Evolutionary conservation across 1,140 invertebrate genomes (phyloP), one percentile per base, ranked within the genome.

Genomic region (Psix sp.): DNA sequence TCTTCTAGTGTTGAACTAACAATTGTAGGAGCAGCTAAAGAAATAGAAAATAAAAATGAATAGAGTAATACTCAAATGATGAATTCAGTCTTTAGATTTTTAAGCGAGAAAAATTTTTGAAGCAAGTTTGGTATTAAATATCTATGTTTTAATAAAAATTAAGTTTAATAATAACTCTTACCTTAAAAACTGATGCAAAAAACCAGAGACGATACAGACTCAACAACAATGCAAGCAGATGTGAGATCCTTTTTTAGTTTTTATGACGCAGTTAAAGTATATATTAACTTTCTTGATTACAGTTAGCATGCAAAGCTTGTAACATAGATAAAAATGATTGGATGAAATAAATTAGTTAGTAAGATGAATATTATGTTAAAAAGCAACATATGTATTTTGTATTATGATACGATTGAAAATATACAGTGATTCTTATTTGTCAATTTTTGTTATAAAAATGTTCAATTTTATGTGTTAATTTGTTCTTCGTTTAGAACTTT

Each of bases 1-100:
- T 95, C 93, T 76, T 92, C 91, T 81, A 96, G 89, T 72, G 90
- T 91, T 52, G 91, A 90, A 71, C 91, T 91, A 43, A 91, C 85
- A 49, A 95, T 91, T 78, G 91, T 89, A 17, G 95, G 94, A 60
- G 91, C 87, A 79, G 93, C 94, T 95, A 85, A 10, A 89, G 88
- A 20, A 24, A 31, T 24, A 13, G 66, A 11, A 35, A 13, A 33
- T 9, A 13, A 0, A 15, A 39, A 7, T 3, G 26, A 29, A 29
- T 29, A 2, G n/a, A 29, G 2, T 10, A 2, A 29, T 3, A 3
- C n/a, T 29, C 26, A 10, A 2, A 29, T 2, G n/a, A n/a, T 2
- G n/a, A 29, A 29, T n/a, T n/a, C n/a, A n/a, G n/a, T n/a, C n/a
- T n/a, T n/a, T n/a, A n/a, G n/a, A n/a, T n/a, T n/a, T n/a, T n/a